A percentile compares a stretch with the other conserved stretches of the same genome.
Evolutionary conservation across 2,888 invertebrate genomes (phyloP).

Genomic region (Synergus umbraculus): DNA sequence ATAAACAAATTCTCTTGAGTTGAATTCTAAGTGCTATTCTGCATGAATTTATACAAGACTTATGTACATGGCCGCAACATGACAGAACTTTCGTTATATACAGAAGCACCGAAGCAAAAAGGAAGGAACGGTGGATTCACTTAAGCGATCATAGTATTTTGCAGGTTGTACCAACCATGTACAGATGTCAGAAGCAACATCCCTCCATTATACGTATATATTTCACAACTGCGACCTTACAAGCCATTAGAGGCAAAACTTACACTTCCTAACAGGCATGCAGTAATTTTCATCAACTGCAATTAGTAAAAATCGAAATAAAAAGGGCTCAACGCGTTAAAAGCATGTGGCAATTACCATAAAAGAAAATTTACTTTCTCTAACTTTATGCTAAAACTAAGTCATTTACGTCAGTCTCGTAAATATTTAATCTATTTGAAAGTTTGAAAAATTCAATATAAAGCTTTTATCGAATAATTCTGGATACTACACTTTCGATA

Average conservation of each 20-base stretch:
- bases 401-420: too few species aligned
- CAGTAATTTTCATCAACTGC: slow-evolving; percentile 1
- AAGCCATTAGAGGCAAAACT: slow-evolving; percentile 28
- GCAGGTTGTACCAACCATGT: slow-evolving; percentile 18
- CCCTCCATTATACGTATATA: slow-evolving; percentile 20
- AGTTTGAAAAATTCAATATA: not conserved
- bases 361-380: too few species aligned
- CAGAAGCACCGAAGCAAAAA: not conserved
- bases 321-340: not conserved
- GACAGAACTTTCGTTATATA: slow-evolving; percentile 13
- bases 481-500: not conserved
- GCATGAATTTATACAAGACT: not conserved
- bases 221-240: slow-evolving; percentile 16
- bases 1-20: too few species aligned
- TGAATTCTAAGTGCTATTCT: not conserved
- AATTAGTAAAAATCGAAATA: not conserved
- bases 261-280: not conserved
- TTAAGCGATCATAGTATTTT: slow-evolving; percentile 37
- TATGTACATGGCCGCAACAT: not conserved
- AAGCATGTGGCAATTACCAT: too few species aligned
- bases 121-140: slow-evolving; percentile 3
- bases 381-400: too few species aligned
- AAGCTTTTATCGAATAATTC: not conserved
- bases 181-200: slow-evolving; percentile 20
- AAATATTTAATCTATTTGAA: not conserved